Evolutionary conservation across 2,797 vertebrate genomes (phyloP).

Genomic region (Neosalanx taihuensis): DNA sequence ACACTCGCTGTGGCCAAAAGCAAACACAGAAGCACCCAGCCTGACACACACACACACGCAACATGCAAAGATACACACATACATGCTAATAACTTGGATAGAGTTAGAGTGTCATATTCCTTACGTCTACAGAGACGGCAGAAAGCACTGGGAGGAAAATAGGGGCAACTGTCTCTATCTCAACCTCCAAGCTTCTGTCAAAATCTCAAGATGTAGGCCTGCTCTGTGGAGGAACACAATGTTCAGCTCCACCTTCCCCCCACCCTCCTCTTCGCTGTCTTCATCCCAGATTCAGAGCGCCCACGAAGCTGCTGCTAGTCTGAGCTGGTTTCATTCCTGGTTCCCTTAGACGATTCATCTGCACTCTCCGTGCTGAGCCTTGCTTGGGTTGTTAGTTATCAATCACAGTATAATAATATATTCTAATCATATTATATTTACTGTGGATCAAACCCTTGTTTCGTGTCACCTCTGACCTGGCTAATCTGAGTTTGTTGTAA

Average conservation of each 20-base stretch:
- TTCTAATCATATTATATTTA: neutral
- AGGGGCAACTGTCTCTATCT: neutral
- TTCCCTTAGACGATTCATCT: slow-evolving; percentile 30
- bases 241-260: slow-evolving; percentile 17
- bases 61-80: slow-evolving; percentile 42
- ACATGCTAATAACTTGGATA: slow-evolving; percentile 36
- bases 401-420: neutral
- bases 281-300: slow-evolving; percentile 50
- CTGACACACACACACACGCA: slow-evolving; percentile 39
- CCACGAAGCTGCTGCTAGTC: slow-evolving; percentile 23
- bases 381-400: neutral
- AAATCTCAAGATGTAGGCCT: slow-evolving; percentile 42
- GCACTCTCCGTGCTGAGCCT: neutral
- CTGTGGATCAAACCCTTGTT: neutral
- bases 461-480: neutral
- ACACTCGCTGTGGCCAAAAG: slow-evolving; percentile 43
- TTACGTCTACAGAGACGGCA: neutral
- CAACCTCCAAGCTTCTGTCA: slow-evolving; percentile 29
- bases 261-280: neutral
- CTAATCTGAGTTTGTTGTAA: neutral
- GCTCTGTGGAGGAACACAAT: slow-evolving; percentile 51
- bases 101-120: neutral
- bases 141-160: neutral
- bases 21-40: slow-evolving; percentile 52
- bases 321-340: slow-evolving; percentile 35